These are phyloP conservation scores for Phragmatobia fuliginosa DNA, from an alignment of 2,888 invertebrate genomes.

Conservation along the genomic window DNA sequence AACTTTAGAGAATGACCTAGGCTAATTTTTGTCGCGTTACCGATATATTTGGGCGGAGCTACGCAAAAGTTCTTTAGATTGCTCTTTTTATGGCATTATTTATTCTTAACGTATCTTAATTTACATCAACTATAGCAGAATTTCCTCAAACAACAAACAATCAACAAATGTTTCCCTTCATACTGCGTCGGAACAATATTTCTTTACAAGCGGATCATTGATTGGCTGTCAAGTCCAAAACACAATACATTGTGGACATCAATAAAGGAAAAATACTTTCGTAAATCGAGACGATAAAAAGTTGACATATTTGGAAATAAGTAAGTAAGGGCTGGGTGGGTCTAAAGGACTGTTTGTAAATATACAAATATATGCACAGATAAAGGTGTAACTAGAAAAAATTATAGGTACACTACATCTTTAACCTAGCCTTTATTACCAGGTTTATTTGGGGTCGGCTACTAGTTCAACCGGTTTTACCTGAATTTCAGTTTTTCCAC, in stretches of 20 bases:
- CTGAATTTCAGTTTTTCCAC: too few species aligned
- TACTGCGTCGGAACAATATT: slow-evolving; percentile 55
- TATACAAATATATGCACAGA: not conserved
- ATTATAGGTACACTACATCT: too few species aligned
- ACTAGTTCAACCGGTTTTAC: too few species aligned
- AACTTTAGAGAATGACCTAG: too few species aligned
- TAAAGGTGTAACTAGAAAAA: too few species aligned
- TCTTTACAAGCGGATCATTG: slow-evolving; percentile 54
- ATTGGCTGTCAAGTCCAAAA: slow-evolving; percentile 66
- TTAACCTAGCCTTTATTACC: too few species aligned
- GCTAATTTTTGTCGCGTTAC: too few species aligned
- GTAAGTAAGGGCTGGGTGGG: slow-evolving; percentile 21
- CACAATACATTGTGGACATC: slow-evolving; percentile 57
- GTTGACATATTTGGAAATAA: slow-evolving; percentile 40
- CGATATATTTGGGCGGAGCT: too few species aligned
- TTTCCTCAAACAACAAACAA: slow-evolving; percentile 40
- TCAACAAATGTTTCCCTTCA: slow-evolving; percentile 44
- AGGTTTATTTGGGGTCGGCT: too few species aligned
- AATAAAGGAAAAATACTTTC: slow-evolving; percentile 57
- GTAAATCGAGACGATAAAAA: slow-evolving; percentile 57
- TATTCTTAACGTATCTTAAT: not conserved
- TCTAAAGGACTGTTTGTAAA: not conserved
- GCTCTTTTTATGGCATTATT: not conserved
- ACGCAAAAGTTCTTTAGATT: too few species aligned
- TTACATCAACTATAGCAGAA: slow-evolving; percentile 22